A percentile compares a stretch with the other conserved stretches of the same genome.
Evolutionary conservation across 2,797 vertebrate species (phyloP).

Genomic region (Clarias fuscus): DNA sequence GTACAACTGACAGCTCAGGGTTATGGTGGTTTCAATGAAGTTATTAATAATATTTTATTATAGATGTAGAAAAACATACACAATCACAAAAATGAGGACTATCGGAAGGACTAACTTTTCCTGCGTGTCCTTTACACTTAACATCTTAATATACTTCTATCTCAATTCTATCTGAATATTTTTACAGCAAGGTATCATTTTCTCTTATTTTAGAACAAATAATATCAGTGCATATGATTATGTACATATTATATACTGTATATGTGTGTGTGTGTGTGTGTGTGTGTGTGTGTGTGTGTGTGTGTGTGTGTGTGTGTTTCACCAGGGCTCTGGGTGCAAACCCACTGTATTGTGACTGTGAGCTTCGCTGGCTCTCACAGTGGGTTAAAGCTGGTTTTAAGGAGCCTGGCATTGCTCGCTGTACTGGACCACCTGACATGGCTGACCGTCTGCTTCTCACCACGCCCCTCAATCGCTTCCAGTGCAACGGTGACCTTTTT

Average conservation of each 20-base stretch:
- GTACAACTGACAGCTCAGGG: neutral
- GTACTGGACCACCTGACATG: slow-evolving; percentile 91
- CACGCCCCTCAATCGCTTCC: slow-evolving; percentile 91
- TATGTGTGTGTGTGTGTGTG: too few species aligned
- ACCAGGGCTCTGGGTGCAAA: slow-evolving; percentile 93
- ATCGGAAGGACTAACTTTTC: too few species aligned
- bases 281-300: neutral
- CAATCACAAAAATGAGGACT: too few species aligned
- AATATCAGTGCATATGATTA: neutral
- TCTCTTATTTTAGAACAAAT: neutral
- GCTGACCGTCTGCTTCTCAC: slow-evolving; percentile 93
- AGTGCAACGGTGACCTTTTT: slow-evolving; percentile 86
- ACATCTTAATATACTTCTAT: too few species aligned
- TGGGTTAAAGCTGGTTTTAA: slow-evolving; percentile 98
- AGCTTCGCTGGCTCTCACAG: slow-evolving; percentile 94
- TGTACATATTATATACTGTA: neutral
- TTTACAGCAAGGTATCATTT: too few species aligned
- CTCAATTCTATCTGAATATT: too few species aligned
- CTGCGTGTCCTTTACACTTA: too few species aligned
- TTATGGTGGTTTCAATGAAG: neutral
- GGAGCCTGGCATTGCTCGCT: slow-evolving; percentile 97
- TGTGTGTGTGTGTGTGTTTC: slow-evolving; percentile 15
- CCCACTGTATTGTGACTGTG: slow-evolving; percentile 94
- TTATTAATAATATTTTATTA: neutral
- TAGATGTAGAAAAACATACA: neutral